Conservation (phyloP, 2,113 vertebrate genomes). For the Mirza zaza region DNA sequence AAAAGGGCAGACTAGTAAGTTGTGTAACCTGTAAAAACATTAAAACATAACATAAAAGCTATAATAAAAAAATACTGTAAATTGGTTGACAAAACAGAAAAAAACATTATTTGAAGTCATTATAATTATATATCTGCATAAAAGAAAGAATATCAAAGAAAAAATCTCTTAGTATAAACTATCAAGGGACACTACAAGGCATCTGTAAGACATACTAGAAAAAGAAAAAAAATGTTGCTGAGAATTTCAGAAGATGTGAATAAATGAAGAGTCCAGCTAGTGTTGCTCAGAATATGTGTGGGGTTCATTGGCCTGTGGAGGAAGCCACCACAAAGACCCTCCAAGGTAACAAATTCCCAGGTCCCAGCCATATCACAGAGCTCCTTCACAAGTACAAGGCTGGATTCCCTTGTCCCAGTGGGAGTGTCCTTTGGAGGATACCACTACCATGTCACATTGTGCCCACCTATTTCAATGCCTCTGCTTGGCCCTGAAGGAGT, state of each 20-base stretch:
- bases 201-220: not conserved
- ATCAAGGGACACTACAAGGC: not conserved
- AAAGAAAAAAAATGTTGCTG: not conserved
- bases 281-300: not conserved
- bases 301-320: not conserved
- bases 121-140: not conserved
- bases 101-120: not conserved
- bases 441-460: not conserved
- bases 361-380: not conserved
- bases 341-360: not conserved
- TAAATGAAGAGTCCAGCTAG: not conserved
- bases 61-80: not conserved
- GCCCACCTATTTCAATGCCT: not conserved
- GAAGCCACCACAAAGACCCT: not conserved
- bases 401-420: not conserved
- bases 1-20: not conserved
- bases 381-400: not conserved
- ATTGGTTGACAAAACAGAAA: not conserved
- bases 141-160: constrained; percentile 29
- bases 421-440: not conserved
- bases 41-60: not conserved
- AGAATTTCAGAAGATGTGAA: not conserved
- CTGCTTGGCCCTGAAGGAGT: not conserved
- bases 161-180: not conserved
- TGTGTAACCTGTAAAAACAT: not conserved